Base-by-base conservation (phyloP, 2,797 vertebrate genomes). In the Darevskia mixta region DNA sequence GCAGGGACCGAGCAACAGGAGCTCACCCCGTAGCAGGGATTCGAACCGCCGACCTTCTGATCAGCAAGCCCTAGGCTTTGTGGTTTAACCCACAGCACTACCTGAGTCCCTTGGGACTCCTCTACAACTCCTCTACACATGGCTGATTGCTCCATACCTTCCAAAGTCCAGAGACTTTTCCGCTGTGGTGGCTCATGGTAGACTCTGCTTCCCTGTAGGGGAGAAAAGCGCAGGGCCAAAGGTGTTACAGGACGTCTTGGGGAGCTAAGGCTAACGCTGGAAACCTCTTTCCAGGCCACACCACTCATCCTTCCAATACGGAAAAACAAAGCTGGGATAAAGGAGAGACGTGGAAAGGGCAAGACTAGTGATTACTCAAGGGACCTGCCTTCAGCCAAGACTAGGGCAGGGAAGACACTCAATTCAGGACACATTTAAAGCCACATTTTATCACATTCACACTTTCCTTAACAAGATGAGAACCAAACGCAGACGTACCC, bases 121-220 rank as follows among this genome's bases (percentile, higher is more conserved):
- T 1, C 17, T 8, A 20, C 71, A 49, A 3, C 5, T 13, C 82
- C 41, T 18, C 6, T 8, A 25, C 7, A 25, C 35, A 2, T 0
- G 1, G 3, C 0, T 0, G 67, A 83, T 18, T n/a, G 3, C 43
- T 38, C 89, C 97, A 94, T 96, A 98, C 98, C 98, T 98, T 99
- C 98, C 98, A 98, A 96, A 98, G 98, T 88, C 98, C 98, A 0
- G 98, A 98, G 91, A 98, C 97, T 95, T 98, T 98, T 96, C 98
- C 98, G 95, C 98, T 98, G 43, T 97, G 98, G 88, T 98, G 98
- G 95, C 96, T 97, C 98, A 99, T 98, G 90, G 92, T 96, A 95
- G 94, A 95, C 25, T 2, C 58, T 32, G 97, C 92, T 80, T 90
- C 87, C 92, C 84, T 86, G 5, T 4, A 2, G 3, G 41, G 32